Conservation (phyloP, 2,113 vertebrate species). For the Myotis davidii region DNA sequence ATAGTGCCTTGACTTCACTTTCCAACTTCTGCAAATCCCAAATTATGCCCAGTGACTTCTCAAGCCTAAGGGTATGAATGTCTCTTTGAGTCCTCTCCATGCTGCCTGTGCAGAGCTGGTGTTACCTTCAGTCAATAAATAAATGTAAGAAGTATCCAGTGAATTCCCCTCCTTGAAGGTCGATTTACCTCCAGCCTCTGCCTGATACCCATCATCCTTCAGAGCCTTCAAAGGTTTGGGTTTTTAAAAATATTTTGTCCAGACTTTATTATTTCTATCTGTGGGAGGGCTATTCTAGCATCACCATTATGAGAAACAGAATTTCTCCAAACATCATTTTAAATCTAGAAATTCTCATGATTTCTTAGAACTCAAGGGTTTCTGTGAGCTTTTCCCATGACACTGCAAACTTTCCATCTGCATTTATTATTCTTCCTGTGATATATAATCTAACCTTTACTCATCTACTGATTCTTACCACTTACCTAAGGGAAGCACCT, state of each 20-base stretch:
- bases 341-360: background rate
- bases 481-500: constrained; percentile 73
- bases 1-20: background rate
- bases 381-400: constrained; percentile 74
- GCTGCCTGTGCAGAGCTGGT: background rate
- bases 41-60: background rate
- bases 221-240: background rate
- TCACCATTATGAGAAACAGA: background rate
- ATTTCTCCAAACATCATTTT: background rate
- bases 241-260: background rate
- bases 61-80: background rate
- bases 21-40: background rate
- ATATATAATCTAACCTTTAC: constrained; percentile 76
- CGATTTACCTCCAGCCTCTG: background rate
- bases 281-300: no score
- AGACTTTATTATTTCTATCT: background rate
- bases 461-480: constrained; percentile 76
- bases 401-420: constrained; percentile 76
- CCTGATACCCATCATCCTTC: background rate
- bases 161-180: rapidly evolving
- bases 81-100: background rate
- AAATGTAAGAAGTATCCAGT: no score
- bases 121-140: background rate
- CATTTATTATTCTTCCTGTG: constrained; percentile 79
- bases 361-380: constrained; percentile 66